These are phyloP conservation scores for Labeo calbasu DNA, from an alignment of 2,797 vertebrate species.

Conservation along the genomic window DNA sequence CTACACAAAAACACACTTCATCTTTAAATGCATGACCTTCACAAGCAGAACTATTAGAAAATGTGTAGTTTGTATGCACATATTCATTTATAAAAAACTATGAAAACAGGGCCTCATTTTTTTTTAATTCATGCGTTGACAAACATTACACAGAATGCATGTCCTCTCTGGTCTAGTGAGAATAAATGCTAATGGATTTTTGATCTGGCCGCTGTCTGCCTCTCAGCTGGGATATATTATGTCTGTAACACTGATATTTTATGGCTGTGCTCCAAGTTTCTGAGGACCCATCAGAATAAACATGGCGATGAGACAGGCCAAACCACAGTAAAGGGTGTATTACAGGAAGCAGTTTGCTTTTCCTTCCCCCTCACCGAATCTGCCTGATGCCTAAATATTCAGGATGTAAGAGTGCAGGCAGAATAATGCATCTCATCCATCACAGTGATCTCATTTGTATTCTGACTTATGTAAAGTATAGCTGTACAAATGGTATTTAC, in stretches of 20 bases:
- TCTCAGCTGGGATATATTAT: constrained; percentile 23
- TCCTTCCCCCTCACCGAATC: constrained; percentile 30
- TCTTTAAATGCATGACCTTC: background rate
- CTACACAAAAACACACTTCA: background rate
- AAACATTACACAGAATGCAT: constrained; percentile 24
- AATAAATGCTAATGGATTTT: constrained; percentile 42
- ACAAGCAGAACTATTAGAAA: background rate
- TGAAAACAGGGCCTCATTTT: constrained; percentile 33
- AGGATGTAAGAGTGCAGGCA: background rate
- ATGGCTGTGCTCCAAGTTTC: constrained; percentile 15
- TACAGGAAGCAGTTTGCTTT: constrained; percentile 41
- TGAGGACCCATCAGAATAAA: constrained; percentile 31
- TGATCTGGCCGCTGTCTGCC: constrained; percentile 35
- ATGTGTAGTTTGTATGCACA: constrained; percentile 24
- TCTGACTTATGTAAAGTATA: constrained; percentile 3
- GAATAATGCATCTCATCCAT: constrained; percentile 38
- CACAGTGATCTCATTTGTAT: constrained; percentile 16
- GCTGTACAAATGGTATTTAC: background rate
- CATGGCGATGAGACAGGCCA: constrained; percentile 11
- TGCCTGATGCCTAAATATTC: constrained; percentile 34
- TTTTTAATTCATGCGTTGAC: constrained; percentile 41
- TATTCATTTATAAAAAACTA: constrained; percentile 11
- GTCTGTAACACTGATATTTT: constrained; percentile 11
- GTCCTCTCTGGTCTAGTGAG: constrained; percentile 11
- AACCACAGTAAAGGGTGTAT: constrained; percentile 32